phyloP scores from a whole-genome alignment of 2,113 vertebrate genomes.

The Dascyllus trimaculatus region DNA sequence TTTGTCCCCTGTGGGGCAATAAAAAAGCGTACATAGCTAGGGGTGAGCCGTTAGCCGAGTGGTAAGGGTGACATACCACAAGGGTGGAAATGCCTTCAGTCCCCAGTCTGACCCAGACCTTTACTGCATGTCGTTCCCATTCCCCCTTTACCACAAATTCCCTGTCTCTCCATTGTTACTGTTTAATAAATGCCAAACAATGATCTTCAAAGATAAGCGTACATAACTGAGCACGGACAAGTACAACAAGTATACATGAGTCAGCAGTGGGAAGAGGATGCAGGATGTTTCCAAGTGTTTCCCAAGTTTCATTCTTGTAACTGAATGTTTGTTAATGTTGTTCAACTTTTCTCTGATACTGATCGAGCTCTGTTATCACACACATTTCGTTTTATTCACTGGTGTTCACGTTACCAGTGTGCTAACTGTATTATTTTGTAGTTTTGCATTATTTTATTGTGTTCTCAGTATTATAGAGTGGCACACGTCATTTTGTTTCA shows the following conservation, averaged over 20 bases:
- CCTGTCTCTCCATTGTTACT: too few relatives aligned
- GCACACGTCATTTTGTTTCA: constrained; percentile 3
- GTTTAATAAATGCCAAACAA: too few relatives aligned
- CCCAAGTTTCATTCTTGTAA: constrained; percentile 2
- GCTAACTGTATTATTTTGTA: constrained; percentile 18
- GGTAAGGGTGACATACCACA: too few relatives aligned
- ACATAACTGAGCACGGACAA: not conserved
- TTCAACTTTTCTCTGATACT: not conserved
- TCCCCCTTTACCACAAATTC: too few relatives aligned
- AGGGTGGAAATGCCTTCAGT: too few relatives aligned
- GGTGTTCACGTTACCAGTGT: not conserved
- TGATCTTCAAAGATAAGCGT: too few relatives aligned
- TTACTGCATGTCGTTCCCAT: too few relatives aligned
- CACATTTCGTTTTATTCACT: constrained; percentile 11
- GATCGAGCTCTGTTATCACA: not conserved
- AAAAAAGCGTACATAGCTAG: too few relatives aligned
- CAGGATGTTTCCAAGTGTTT: not conserved
- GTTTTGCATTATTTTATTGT: constrained; percentile 1
- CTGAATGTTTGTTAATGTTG: constrained; percentile 15
- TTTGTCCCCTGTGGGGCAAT: not conserved
- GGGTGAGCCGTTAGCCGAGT: too few relatives aligned
- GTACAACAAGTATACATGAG: not conserved
- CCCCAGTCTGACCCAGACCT: too few relatives aligned
- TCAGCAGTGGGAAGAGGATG: not conserved
- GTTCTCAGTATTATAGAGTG: not conserved